These are phyloP conservation scores for Tauraco hartlaubi DNA, from an alignment of 2,797 vertebrate species.

Conservation along the genomic window DNA sequence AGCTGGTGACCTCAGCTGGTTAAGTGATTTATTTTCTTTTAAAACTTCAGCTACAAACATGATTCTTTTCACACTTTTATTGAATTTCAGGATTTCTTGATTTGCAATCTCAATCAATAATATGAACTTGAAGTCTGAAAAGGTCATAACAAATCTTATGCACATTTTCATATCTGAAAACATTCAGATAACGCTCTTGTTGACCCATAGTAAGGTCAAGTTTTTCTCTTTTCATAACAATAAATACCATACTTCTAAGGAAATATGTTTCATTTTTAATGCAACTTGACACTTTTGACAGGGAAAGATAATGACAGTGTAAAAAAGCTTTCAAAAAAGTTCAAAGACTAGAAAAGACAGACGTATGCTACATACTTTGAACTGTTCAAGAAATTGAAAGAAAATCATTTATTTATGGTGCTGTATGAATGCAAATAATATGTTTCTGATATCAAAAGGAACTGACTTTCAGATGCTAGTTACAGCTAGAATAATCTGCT, in stretches of 20 bases:
- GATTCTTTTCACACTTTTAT: background rate
- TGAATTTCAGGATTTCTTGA: background rate
- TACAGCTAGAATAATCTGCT: background rate
- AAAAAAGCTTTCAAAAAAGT: constrained; percentile 50
- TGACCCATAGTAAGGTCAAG: background rate
- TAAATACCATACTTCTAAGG: background rate
- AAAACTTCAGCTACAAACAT: background rate
- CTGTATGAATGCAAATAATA: background rate
- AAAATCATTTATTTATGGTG: background rate
- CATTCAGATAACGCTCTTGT: background rate
- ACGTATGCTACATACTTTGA: background rate
- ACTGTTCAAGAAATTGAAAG: background rate
- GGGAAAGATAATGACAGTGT: constrained; percentile 46
- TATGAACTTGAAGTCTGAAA: background rate
- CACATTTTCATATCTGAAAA: constrained; percentile 3
- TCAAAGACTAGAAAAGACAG: constrained; percentile 31
- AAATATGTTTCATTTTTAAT: constrained; percentile 53
- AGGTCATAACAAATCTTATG: background rate
- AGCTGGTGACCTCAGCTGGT: background rate
- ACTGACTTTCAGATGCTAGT: background rate
- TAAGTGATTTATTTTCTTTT: background rate
- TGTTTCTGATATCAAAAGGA: background rate
- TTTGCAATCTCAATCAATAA: background rate
- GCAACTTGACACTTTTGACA: constrained; percentile 31
- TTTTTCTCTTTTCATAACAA: background rate